Base-by-base conservation (phyloP, 2,113 vertebrate species). In the Chlorodrepanis virens region DNA sequence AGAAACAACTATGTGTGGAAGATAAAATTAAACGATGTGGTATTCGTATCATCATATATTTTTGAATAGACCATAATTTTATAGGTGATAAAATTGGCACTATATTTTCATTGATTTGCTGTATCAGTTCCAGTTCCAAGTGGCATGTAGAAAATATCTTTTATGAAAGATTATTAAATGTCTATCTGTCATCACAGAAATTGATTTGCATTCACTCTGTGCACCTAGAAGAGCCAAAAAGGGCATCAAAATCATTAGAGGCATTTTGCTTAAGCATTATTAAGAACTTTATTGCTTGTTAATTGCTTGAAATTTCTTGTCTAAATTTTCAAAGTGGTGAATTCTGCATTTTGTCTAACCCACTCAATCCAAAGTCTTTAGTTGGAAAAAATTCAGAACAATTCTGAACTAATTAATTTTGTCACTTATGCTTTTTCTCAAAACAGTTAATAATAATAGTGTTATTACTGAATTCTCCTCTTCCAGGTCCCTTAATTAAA, bases 31-130 rank as follows among this genome's bases (percentile, higher is more conserved):
- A 97, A 97, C 89, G 27, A 96, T 93, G 57, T 88, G 74, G 68
- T 82, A 94, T 67, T 83, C 2, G 1, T 93, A 93, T 88, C 57
- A 95, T 85, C 92, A 89, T 92, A 81, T 93, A 88, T 97, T 98
- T 97, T 93, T 93, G 94, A 29, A 91, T 96, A 95, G 83, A 82
- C 61, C 22, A 33, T 96, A 82, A 96, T 95, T 97, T 96, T 81
- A 89, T 91, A 96, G 88, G 89, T 95, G 89, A 96, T 61, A 54
- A 97, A 97, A 97, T 87, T 94, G 87, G 89, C 61, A 96, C 74
- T 95, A 47, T 76, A 90, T 83, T 89, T 94, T 97, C 63, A 96
- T 95, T 96, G 96, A 97, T 97, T 97, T 98, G 85, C 84, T 95
- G 50, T 87, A 95, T 70, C 33, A 15, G 27, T 87, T 92, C 33